Conservation (phyloP, 92 coral and sea anemone species). For the Epizoanthus fatuus region DNA sequence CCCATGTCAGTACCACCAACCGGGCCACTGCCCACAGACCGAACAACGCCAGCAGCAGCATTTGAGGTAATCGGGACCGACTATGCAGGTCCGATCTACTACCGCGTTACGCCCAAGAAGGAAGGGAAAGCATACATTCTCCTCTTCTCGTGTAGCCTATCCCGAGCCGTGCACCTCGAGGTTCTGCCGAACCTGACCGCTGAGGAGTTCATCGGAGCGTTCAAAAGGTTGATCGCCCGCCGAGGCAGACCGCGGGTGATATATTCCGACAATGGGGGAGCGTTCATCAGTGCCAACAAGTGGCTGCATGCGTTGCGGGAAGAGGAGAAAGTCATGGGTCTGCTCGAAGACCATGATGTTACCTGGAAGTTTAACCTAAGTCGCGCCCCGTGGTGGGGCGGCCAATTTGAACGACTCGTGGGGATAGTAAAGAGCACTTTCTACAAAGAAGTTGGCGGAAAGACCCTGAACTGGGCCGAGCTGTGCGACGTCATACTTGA, state of each 20-base stretch:
- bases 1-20: slow-evolving; percentile 27
- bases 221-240: not conserved
- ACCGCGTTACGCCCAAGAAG: not conserved
- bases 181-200: not conserved
- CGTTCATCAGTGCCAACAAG: not conserved
- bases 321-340: slow-evolving; percentile 27
- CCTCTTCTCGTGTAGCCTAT: not conserved
- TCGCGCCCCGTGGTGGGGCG: not conserved
- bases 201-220: not conserved
- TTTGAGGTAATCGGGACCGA: no score
- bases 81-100: not conserved
- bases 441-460: no score
- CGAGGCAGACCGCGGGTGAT: not conserved
- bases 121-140: not conserved
- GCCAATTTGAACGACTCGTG: not conserved
- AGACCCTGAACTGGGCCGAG: no score
- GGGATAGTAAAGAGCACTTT: slow-evolving; percentile 1
- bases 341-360: slow-evolving; percentile 15
- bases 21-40: slow-evolving; percentile 8
- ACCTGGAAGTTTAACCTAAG: not conserved
- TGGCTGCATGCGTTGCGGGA: slow-evolving; percentile 25
- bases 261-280: not conserved
- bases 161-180: not conserved
- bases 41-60: no score
- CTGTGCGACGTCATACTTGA: no score